Conservation (phyloP, 2,797 vertebrate species). For the Euthynnus affinis region DNA sequence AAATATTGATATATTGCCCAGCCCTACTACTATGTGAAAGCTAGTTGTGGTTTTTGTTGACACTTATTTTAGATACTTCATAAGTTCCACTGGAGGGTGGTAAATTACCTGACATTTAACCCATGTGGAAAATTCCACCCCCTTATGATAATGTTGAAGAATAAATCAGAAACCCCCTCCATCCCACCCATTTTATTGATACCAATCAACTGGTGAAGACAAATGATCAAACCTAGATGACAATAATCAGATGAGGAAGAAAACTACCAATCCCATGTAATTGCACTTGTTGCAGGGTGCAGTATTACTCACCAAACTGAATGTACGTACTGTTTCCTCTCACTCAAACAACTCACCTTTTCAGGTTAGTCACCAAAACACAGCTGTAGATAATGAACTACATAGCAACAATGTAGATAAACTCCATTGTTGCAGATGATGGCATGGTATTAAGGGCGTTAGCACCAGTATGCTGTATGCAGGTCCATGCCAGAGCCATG, state of each 20-base stretch:
- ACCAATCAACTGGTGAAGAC: background rate
- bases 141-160: no score
- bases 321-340: constrained; percentile 16
- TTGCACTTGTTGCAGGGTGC: background rate
- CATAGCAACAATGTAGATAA: constrained; percentile 25
- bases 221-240: constrained; percentile 11
- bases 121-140: no score
- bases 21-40: no score
- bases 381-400: constrained; percentile 8
- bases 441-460: constrained; percentile 55
- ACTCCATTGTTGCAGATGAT: constrained; percentile 31
- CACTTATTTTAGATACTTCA: no score
- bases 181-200: background rate
- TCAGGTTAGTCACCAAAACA: constrained; percentile 10
- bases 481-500: constrained; percentile 17
- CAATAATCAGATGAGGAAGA: background rate
- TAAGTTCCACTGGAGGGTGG: no score
- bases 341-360: background rate
- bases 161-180: background rate
- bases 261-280: background rate
- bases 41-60: no score
- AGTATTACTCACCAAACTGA: background rate
- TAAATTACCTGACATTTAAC: no score
- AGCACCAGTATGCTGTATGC: constrained; percentile 20
- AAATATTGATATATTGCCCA: no score